Evolutionary conservation across 2,888 invertebrate genomes (phyloP).

Genomic region (Gari tellinella): DNA sequence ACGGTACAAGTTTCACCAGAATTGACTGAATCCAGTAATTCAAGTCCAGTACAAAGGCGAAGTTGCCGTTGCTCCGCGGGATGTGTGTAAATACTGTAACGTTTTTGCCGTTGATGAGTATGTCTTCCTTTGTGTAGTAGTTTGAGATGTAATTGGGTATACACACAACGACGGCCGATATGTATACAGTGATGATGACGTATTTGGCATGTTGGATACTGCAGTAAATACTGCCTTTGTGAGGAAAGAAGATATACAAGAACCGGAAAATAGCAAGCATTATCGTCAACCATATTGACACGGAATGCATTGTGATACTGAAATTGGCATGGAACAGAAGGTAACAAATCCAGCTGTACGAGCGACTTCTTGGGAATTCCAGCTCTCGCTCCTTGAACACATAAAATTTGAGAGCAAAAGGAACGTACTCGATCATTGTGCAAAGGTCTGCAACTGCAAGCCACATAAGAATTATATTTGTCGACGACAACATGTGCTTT

Average conservation of each 20-base stretch:
- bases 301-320: slow-evolving; percentile 94
- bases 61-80: slow-evolving; percentile 88
- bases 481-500: slow-evolving; percentile 95
- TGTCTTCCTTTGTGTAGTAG: slow-evolving; percentile 86
- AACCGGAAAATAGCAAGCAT: slow-evolving; percentile 97
- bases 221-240: slow-evolving; percentile 92
- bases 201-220: slow-evolving; percentile 91
- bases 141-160: slow-evolving; percentile 93
- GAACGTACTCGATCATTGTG: slow-evolving; percentile 96
- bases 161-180: slow-evolving; percentile 92
- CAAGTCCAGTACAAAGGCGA: slow-evolving; percentile 29
- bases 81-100: slow-evolving; percentile 85
- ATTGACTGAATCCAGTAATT: slow-evolving; percentile 91
- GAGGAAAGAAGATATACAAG: slow-evolving; percentile 89
- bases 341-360: slow-evolving; percentile 84
- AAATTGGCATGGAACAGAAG: slow-evolving; percentile 93
- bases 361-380: slow-evolving; percentile 72
- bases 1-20: slow-evolving; percentile 96
- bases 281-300: slow-evolving; percentile 96
- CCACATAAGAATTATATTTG: slow-evolving; percentile 94
- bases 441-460: slow-evolving; percentile 94
- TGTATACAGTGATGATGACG: slow-evolving; percentile 93
- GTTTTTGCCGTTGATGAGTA: slow-evolving; percentile 22
- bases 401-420: slow-evolving; percentile 91
- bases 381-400: slow-evolving; percentile 74